Evolutionary conservation across 2,888 invertebrate species (phyloP).

Genomic region (Archaeoteleia sp.): DNA sequence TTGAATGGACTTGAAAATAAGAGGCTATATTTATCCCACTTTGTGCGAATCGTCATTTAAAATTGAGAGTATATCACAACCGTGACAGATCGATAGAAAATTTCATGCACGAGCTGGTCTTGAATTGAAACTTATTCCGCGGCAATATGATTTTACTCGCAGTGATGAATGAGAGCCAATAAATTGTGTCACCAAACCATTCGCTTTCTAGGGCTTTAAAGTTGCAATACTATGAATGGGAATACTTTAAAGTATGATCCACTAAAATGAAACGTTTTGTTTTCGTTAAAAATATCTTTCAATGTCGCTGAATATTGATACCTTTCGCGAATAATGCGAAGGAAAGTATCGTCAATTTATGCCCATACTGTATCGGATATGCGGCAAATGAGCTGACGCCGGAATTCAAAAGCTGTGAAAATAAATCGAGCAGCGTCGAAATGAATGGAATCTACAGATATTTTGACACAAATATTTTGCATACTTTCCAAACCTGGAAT

Average conservation of each 20-base stretch:
- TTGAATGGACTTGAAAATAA: constrained; percentile 11
- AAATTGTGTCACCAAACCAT: constrained; percentile 14
- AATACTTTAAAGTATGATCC: constrained; percentile 13
- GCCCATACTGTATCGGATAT: too few relatives aligned
- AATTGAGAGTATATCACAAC: constrained; percentile 12
- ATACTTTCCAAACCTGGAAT: too few relatives aligned
- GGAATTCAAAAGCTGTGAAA: too few relatives aligned
- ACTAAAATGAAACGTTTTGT: neutral
- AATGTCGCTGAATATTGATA: neutral
- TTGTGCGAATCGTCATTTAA: constrained; percentile 23
- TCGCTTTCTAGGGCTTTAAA: constrained; percentile 15
- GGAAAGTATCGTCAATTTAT: too few relatives aligned
- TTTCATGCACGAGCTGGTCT: constrained; percentile 16
- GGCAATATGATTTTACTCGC: constrained; percentile 32
- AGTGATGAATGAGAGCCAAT: constrained; percentile 28
- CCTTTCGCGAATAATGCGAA: too few relatives aligned
- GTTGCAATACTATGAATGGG: constrained; percentile 4
- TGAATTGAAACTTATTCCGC: constrained; percentile 25
- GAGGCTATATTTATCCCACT: constrained; percentile 14
- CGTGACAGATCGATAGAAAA: constrained; percentile 28
- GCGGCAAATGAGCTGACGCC: too few relatives aligned
- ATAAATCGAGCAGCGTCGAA: too few relatives aligned
- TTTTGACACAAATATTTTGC: too few relatives aligned
- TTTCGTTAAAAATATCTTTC: neutral
- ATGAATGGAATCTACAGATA: too few relatives aligned